Evolutionary conservation across 2,888 invertebrate species (phyloP).

Genomic region (Campoplex nolae): DNA sequence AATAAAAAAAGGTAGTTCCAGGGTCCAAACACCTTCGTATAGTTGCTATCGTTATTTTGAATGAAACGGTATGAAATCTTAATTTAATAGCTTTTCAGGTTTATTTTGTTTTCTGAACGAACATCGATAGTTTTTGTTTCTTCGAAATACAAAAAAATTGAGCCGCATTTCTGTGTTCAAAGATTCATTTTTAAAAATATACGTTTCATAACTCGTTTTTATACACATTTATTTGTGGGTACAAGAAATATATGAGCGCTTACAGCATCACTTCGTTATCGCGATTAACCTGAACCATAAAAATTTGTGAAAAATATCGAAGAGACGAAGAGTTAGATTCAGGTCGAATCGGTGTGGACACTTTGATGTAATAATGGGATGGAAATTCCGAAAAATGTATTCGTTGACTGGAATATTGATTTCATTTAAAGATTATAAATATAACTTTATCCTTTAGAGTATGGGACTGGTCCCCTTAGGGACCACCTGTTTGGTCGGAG

Average conservation of each 20-base stretch:
- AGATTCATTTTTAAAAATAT: background rate
- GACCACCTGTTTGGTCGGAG: no score
- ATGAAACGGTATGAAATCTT: background rate
- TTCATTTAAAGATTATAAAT: background rate
- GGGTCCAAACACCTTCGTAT: background rate
- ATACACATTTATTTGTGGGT: background rate
- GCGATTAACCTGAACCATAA: background rate
- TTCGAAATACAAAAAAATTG: background rate
- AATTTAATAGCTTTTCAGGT: background rate
- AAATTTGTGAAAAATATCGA: no score
- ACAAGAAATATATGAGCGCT: background rate
- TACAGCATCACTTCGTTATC: conserved; percentile 11
- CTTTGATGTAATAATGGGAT: conserved; percentile 2
- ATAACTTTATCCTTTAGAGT: background rate
- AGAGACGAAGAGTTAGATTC: no score
- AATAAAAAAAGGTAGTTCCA: background rate
- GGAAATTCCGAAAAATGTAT: conserved; percentile 18
- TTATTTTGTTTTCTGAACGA: background rate
- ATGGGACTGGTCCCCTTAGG: no score
- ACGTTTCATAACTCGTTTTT: background rate
- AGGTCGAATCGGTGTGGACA: no score
- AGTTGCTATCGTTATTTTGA: background rate
- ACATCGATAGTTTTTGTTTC: background rate
- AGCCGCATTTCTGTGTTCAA: background rate
- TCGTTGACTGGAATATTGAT: conserved; percentile 10